These are phyloP conservation scores for Rhincodon typus DNA, from an alignment of 2,797 vertebrate genomes.

Conservation along the genomic window DNA sequence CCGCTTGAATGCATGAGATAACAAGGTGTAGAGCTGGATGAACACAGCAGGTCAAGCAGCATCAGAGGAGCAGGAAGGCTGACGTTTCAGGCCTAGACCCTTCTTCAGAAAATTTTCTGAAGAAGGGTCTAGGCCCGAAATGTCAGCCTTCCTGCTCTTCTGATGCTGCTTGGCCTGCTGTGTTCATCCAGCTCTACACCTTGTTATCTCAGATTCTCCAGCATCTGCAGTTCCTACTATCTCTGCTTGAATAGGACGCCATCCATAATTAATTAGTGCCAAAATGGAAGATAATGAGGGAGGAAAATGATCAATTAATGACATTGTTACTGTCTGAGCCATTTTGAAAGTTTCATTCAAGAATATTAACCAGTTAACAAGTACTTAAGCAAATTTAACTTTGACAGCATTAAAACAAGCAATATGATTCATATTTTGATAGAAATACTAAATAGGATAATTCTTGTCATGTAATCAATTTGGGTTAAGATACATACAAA, in stretches of 20 bases:
- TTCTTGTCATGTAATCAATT: neutral
- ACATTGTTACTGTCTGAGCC: neutral
- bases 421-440: neutral
- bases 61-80: too few species aligned
- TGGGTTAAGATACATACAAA: neutral
- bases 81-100: too few species aligned
- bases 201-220: too few species aligned
- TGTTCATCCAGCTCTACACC: too few species aligned
- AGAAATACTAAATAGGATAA: neutral
- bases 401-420: neutral
- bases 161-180: too few species aligned
- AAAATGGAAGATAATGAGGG: neutral
- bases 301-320: neutral
- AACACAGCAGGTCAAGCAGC: too few species aligned
- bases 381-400: neutral
- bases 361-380: neutral
- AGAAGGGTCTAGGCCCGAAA: too few species aligned
- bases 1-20: neutral
- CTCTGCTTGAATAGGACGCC: too few species aligned
- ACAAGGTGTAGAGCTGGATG: too few species aligned
- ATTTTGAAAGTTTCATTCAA: neutral
- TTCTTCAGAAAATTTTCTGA: too few species aligned
- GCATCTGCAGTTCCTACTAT: too few species aligned
- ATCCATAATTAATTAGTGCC: neutral
- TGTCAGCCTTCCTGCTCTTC: too few species aligned